Base-by-base conservation (phyloP, 2,888 invertebrate genomes). In the Sericinus montela region DNA sequence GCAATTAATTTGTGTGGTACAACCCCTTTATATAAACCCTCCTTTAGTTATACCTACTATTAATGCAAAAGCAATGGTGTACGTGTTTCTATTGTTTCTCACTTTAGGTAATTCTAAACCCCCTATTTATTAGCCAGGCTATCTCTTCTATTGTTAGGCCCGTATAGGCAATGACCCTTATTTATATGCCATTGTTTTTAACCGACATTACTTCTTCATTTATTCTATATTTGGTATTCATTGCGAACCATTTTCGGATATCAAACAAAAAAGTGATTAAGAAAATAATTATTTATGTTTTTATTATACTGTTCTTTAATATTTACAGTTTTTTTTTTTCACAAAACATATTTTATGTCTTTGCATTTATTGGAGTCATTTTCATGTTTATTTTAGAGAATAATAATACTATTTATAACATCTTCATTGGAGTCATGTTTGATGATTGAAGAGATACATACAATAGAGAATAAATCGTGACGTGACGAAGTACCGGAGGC, bases 1-100 rank as follows among this genome's bases (percentile, higher is more conserved):
- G 59, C 61, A 65, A 64, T 59, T 69, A 60, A n/a, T n/a, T n/a
- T 58, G 56, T 62, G 54, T 54, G 58, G 57, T 53, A 57, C 75
- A 69, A 70, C 80, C 80, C 76, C 68, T 67, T 72, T 58, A 52
- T 49, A 62, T 49, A 64, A 62, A 68, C 70, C 58, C 80, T 73
- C 80, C 80, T 49, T 49, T 28, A 62, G 63, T 66, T 63, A 65
- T 63, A 60, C 46, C 49, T 35, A 44, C 39, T 43, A 50, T 37
- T 48, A 51, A 38, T 48, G 48, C 42, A 43, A 35, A 35, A 43
- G 39, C 51, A 49, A 39, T 44, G 41, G 51, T 53, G 45, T 52
- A 47, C 38, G 45, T 45, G 40, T 40, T 44, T 42, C 51, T 52
- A 62, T 59, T 55, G 45, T 48, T 59, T 56, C 53, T 49, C 59